Conservation (phyloP, 2,797 vertebrate genomes). For the Uromys caudimaculatus region DNA sequence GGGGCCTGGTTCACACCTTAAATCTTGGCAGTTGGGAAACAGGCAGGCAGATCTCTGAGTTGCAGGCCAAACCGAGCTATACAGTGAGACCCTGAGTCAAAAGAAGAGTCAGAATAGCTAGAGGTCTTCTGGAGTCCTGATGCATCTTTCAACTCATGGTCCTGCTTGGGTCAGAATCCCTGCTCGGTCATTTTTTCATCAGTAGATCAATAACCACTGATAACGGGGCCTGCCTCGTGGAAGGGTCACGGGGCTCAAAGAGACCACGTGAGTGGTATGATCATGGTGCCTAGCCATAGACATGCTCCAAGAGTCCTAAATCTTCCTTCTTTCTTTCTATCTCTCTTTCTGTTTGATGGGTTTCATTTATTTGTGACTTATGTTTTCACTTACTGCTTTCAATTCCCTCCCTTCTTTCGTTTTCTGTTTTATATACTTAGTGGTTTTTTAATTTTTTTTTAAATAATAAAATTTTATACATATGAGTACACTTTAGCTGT, state of each 20-base stretch:
- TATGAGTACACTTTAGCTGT: too few species aligned
- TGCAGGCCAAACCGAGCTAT: not conserved
- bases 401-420: too few species aligned
- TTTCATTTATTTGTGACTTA: too few species aligned
- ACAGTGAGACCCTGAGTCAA: not conserved
- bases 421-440: too few species aligned
- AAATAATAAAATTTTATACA: too few species aligned
- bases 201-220: not conserved
- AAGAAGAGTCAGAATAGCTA: not conserved
- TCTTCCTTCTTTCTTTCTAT: not conserved
- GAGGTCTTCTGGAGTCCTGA: not conserved
- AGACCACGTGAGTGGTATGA: accelerated
- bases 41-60: not conserved
- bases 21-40: not conserved
- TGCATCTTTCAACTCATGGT: not conserved
- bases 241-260: accelerated
- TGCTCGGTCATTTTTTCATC: not conserved
- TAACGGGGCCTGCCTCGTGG: too few species aligned
- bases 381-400: too few species aligned
- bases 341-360: too few species aligned
- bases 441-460: too few species aligned
- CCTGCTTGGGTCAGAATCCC: not conserved
- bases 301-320: not conserved
- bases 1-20: not conserved
- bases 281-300: accelerated